Conservation (phyloP, 2,113 vertebrate species). For the Columba livia region DNA sequence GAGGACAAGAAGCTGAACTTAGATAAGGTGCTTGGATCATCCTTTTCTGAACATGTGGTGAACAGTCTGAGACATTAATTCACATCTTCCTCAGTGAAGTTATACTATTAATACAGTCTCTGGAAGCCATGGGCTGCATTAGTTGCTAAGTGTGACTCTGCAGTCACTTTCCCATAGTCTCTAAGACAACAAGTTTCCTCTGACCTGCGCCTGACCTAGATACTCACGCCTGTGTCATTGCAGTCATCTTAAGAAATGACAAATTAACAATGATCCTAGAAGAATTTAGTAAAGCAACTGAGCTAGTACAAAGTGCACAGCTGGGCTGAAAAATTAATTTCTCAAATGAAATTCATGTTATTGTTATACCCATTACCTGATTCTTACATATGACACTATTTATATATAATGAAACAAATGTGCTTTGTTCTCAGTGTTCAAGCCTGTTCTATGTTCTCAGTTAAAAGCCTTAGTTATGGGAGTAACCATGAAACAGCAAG, state of each 20-base stretch:
- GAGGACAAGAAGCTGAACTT: background rate
- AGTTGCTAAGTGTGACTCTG: background rate
- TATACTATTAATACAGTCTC: background rate
- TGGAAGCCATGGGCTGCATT: background rate
- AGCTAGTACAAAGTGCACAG: background rate
- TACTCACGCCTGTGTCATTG: background rate
- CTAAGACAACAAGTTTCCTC: background rate
- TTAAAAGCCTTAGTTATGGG: background rate
- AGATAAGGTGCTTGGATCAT: background rate
- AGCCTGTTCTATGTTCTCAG: background rate
- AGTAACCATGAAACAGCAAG: accelerated
- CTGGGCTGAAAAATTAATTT: slow-evolving; percentile 7
- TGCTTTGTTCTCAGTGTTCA: background rate
- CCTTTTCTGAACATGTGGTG: background rate
- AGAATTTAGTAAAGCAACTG: background rate
- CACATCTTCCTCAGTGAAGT: background rate
- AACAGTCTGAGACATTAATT: background rate
- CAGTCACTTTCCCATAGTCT: background rate
- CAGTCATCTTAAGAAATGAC: background rate
- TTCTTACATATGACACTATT: slow-evolving; percentile 4
- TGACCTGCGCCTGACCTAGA: background rate
- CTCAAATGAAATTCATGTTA: background rate
- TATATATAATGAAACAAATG: background rate
- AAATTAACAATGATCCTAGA: background rate
- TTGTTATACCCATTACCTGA: slow-evolving; percentile 5